Base-by-base conservation (phyloP, 2,797 vertebrate species). In the Synaphobranchus kaupii region DNA sequence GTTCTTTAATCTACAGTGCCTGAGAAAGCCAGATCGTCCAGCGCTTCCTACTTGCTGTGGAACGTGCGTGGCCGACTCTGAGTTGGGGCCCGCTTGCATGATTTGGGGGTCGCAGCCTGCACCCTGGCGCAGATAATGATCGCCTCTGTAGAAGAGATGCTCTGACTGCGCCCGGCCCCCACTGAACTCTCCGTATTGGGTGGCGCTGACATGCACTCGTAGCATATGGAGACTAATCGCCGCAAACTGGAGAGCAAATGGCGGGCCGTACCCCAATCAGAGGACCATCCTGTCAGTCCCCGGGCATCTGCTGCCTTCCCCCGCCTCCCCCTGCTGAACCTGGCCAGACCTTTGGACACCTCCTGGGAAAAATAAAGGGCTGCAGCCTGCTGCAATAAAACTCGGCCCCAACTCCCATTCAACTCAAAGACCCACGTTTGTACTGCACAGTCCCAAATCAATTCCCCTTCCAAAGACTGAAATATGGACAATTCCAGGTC, bases 181-280 rank as follows among this genome's bases (percentile, higher is more conserved):
- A 92, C 92, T 93, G 93, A 95, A 91, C 78, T 83, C 87, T 88
- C 92, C 92, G 90, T 90, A 89, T 71, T 89, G 87, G 84, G 52
- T 34, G 76, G 58, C 47, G 50, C 92, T 90, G 91, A 87, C 89
- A 89, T 86, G 90, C 91, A 90, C 91, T 92, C 87, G 86, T 86
- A 92, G 91, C 94, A 96, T 95, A 95, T 94, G 94, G 94, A 94
- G 88, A 89, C 90, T 89, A 92, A 94, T 85, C 84, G 89, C 90
- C 94, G 94, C 94, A 94, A 95, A 88, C 50, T 81, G 92, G 92
- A 90, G 84, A 88, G 87, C 60, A 95, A 94, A 95, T 94, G 92
- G 91, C 93, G 90, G 88, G 92, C 92, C 88, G 90, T 88, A 60
- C 89, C 91, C 91, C 39, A 39, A 92, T 93, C 88, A 93, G 92